Evolutionary conservation across 2,797 vertebrate species (phyloP).

Genomic region (Craterocephalus amniculus): DNA sequence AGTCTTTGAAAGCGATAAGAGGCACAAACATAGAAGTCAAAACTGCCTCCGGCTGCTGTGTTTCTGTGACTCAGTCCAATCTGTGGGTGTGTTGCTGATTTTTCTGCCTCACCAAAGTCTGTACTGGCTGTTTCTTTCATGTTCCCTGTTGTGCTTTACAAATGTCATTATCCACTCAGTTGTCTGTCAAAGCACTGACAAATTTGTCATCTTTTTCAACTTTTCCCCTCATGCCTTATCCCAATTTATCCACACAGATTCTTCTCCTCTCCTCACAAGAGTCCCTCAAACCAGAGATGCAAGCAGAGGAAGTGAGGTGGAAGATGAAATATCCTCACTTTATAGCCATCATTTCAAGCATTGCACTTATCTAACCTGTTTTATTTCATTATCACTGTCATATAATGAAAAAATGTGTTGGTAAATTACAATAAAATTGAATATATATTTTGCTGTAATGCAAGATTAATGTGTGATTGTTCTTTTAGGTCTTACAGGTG

Average conservation of each 20-base stretch:
- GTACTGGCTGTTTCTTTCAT: conserved; percentile 11
- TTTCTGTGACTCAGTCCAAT: conserved; percentile 47
- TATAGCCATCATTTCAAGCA: no score
- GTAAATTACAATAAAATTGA: no score
- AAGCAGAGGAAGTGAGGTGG: not conserved
- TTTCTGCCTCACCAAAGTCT: conserved; percentile 13
- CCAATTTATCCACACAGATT: not conserved
- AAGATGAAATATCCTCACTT: no score
- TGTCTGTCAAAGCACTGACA: conserved; percentile 8
- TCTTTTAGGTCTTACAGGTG: no score
- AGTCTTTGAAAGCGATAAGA: conserved; percentile 9
- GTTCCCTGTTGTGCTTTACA: conserved; percentile 10
- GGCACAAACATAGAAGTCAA: conserved; percentile 25
- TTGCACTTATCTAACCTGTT: no score
- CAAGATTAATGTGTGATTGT: no score
- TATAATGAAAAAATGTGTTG: no score
- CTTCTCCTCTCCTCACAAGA: not conserved
- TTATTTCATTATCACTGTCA: no score
- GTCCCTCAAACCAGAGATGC: not conserved
- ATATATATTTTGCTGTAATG: no score
- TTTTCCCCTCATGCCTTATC: not conserved
- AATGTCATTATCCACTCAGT: not conserved
- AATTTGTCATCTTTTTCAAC: not conserved
- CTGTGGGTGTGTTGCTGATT: conserved; percentile 51
- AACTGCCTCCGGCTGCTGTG: conserved; percentile 24